Evolutionary conservation across 2,797 vertebrate genomes (phyloP), one percentile per base, ranked within the genome.

Genomic region (Typhlichthys eigenmanni): DNA sequence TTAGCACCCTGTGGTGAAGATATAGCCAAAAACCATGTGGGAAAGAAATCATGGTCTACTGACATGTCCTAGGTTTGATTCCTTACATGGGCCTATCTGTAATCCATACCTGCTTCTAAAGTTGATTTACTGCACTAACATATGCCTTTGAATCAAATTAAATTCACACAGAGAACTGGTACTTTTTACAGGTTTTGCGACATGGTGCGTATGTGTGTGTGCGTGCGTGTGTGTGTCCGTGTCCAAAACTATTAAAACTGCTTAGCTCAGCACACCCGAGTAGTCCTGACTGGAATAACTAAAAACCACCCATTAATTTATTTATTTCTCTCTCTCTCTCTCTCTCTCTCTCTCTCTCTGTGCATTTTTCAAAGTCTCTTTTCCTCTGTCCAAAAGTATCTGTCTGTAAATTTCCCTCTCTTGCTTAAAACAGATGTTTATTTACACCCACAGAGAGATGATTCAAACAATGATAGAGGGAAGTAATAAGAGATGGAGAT

Each of bases 221-320:
- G 56, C 55, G 55, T 38, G 53, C 55, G 57, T 55, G 45, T 32
- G 24, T 58, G 34, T 58, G 48, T 58, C n/a, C 61, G 47, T 19
- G 1, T 51, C 34, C 16, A 57, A 12, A 62, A 1, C 53, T 69
- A 64, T 14, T 55, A 11, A 61, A 66, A 64, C n/a, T 63, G 79
- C 72, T 71, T 57, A 75, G 34, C 47, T 74, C 62, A 76, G 65
- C 66, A 60, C 8, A 60, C 51, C 43, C 53, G 47, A 13, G 64
- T 61, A 68, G 72, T 71, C 67, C 61, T 68, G 73, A 77, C 61
- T 76, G 55, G 53, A 86, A 73, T 69, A 64, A 69, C 52, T 64
- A 62, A 74, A 57, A 50, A 34, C 34, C 55, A n/a, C n/a, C 47
- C 2, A 52, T 64, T 60, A 72, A 62, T 74, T 59, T 48, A 10